Percentiles rank a stretch among this genome's conserved stretches.
These are phyloP conservation scores for Chelonia mydas DNA, from an alignment of 2,797 vertebrate species.

Conservation along the genomic window DNA sequence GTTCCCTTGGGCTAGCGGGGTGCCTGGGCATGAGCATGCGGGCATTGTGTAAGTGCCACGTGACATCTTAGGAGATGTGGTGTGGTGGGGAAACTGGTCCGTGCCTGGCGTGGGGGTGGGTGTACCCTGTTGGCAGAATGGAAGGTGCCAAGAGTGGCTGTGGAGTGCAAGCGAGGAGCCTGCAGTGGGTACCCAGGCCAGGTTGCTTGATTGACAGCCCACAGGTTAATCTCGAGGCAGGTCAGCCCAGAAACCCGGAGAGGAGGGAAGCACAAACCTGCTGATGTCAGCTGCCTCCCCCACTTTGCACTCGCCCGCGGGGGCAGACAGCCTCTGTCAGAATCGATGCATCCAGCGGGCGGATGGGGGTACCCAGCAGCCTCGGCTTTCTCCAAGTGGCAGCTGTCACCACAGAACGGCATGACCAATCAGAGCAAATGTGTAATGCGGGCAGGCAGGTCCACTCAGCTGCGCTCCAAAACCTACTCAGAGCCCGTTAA, in stretches of 20 bases:
- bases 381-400: neutral
- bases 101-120: neutral
- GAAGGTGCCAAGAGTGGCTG: neutral
- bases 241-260: neutral
- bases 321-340: neutral
- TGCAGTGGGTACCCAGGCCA: neutral
- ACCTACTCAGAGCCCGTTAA: neutral
- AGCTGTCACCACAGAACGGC: neutral
- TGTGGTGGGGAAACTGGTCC: neutral
- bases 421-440: neutral
- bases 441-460: neutral
- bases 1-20: neutral
- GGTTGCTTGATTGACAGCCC: neutral
- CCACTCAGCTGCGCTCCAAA: neutral
- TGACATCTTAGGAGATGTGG: neutral
- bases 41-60: neutral
- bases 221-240: neutral
- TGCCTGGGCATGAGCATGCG: neutral
- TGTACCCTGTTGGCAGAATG: neutral
- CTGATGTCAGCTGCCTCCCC: neutral
- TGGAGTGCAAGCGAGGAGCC: rapidly evolving
- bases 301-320: no score
- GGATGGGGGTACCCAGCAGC: neutral
- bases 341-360: neutral
- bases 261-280: neutral